A percentile compares a stretch with the other conserved stretches of the same genome.
Evolutionary conservation across 1,140 invertebrate species (phyloP).

Genomic region (Drosophila gunungcola): DNA sequence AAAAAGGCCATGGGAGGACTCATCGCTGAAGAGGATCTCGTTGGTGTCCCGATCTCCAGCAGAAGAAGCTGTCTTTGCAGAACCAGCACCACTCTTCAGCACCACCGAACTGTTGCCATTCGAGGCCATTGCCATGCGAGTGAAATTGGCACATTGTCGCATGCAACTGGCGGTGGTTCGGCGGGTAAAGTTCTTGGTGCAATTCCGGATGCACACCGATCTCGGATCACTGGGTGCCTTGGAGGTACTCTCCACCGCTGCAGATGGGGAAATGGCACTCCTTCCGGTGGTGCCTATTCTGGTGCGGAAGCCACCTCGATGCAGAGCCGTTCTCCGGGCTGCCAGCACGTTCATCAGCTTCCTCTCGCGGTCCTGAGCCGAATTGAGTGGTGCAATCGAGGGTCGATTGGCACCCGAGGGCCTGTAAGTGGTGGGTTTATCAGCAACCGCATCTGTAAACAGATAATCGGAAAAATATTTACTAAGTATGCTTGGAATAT

Average conservation of each 20-base stretch:
- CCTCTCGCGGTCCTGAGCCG: conserved; percentile 84
- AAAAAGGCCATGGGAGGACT: conserved; percentile 79
- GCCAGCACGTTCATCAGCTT: conserved; percentile 86
- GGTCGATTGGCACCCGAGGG: conserved; percentile 52
- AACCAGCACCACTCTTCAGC: conserved; percentile 22
- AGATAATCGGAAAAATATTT: conserved; percentile 13
- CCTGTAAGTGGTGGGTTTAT: conserved; percentile 74
- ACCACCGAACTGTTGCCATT: conserved; percentile 46
- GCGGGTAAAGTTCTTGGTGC: conserved; percentile 83
- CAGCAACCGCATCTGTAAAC: conserved; percentile 66
- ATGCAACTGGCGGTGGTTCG: conserved; percentile 83
- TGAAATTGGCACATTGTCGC: conserved; percentile 78
- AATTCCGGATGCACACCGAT: conserved; percentile 80
- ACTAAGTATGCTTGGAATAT: conserved; percentile 21
- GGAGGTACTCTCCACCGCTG: conserved; percentile 70
- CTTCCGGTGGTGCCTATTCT: conserved; percentile 75
- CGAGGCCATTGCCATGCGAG: conserved; percentile 68
- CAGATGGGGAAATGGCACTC: conserved; percentile 60
- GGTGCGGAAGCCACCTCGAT: conserved; percentile 84
- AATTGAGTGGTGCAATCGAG: conserved; percentile 59
- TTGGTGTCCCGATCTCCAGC: conserved; percentile 70
- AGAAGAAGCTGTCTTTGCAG: conserved; percentile 2
- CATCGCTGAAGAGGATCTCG: conserved; percentile 82
- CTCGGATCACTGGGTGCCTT: conserved; percentile 76
- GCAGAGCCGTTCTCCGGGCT: conserved; percentile 85